A percentile compares a stretch with the other conserved stretches of the same genome.
These are phyloP conservation scores for Melospiza georgiana DNA, from an alignment of 2,113 vertebrate genomes.

Conservation along the genomic window DNA sequence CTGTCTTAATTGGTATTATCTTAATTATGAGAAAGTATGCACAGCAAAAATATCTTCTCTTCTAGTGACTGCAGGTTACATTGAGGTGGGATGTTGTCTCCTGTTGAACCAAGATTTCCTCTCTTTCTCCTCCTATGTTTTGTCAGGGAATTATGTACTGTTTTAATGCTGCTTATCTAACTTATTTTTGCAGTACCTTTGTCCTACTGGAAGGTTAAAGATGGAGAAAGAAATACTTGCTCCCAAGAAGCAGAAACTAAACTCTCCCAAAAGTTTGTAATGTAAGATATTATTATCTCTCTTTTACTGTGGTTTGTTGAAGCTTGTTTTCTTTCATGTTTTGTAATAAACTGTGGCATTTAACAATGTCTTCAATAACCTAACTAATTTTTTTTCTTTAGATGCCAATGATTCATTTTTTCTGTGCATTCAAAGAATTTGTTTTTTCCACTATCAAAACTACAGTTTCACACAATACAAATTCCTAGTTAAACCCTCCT, in stretches of 20 bases:
- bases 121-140: background rate
- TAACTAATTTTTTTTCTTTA: background rate
- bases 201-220: background rate
- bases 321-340: conserved; percentile 27
- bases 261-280: background rate
- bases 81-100: background rate
- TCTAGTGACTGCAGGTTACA: background rate
- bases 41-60: background rate
- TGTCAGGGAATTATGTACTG: background rate
- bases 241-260: background rate
- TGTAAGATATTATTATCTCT: background rate
- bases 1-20: background rate
- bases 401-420: background rate
- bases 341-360: background rate
- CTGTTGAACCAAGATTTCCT: background rate
- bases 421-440: conserved; percentile 17
- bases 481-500: background rate
- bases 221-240: background rate
- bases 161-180: background rate
- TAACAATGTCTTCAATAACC: background rate
- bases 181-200: background rate
- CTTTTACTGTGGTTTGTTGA: conserved; percentile 11
- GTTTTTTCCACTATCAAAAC: background rate
- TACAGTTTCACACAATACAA: background rate
- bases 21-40: background rate